Conservation (phyloP, 1,140 invertebrate species). For the Rhizoglyphus robini region DNA sequence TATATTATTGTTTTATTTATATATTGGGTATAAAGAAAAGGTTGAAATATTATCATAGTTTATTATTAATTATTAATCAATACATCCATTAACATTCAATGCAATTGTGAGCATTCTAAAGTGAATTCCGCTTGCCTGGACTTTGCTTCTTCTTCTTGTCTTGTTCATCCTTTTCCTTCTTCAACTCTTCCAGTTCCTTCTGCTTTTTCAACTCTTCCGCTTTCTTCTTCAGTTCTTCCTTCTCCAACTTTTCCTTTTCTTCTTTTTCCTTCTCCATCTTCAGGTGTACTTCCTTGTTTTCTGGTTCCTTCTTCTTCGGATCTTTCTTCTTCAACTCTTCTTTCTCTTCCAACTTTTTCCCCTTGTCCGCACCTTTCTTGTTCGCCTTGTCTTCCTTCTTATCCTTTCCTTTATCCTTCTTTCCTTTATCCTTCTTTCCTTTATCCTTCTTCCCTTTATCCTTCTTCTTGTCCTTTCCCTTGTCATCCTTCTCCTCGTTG, state of each 20-base stretch:
- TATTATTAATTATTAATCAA: not conserved
- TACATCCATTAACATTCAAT: not conserved
- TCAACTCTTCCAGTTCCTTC: not conserved
- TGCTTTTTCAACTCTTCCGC: not conserved
- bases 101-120: not conserved
- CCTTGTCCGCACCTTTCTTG: slow-evolving; percentile 18
- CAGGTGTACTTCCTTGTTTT: not conserved
- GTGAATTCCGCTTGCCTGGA: not conserved
- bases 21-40: not conserved
- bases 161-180: no score
- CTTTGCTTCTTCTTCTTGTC: not conserved
- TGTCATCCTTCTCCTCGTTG: no score
- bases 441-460: no score
- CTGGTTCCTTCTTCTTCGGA: not conserved
- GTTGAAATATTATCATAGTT: not conserved
- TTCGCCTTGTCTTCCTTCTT: slow-evolving; percentile 19
- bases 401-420: not conserved
- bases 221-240: not conserved
- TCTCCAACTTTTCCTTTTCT: no score
- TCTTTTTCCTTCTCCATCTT: not conserved
- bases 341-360: not conserved
- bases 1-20: not conserved
- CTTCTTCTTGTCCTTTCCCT: no score
- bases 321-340: not conserved
- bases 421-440: no score